Base-by-base conservation (phyloP, 2,888 invertebrate species). In the Cancer borealis region DNA sequence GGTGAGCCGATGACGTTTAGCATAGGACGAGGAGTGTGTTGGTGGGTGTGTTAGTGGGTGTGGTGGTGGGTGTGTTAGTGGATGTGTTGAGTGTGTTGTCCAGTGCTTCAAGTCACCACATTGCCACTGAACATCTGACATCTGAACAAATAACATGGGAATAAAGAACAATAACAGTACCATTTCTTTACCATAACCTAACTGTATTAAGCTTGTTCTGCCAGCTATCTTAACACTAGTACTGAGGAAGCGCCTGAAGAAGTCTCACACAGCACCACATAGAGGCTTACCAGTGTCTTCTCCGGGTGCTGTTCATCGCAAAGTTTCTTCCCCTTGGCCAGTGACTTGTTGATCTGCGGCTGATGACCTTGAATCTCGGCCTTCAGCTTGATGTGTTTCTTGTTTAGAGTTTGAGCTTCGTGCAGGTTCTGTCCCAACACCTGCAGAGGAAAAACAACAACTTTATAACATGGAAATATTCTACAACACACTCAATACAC, bases 351-450 rank as follows among this genome's bases (percentile, higher is more conserved):
- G 91, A 99, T 98, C 96, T 98, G 97, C 0, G 98, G 98, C 96
- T 98, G 97, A 96, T 99, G 98, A 0, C 98, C 99, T 54, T 97
- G 97, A 95, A 99, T 98, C 97, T 99, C 99, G 0, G 98, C 98
- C 96, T 98, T 98, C 95, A 99, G 97, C 97, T 99, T 99, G 97
- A 98, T 98, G 96, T 99, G 99, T 96, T 99, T 99, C 97, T 99
- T 99, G 96, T 98, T 97, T 95, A 98, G 97, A 26, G 98, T 98
- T 96, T 99, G 99, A 0, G 99, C 99, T 96, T 99, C 99, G 96
- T 99, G 98, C 84, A 99, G 97, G 96, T 98, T 99, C 93, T 98
- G 98, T 0, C 99, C 99, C 46, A 98, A 97, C 49, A 95, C 94
- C 95, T 95, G 60, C 39, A 45, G 87, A 87, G 45, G 14, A 84